Percentiles rank a stretch among this genome's conserved stretches.
These are phyloP conservation scores for Peromyscus maniculatus DNA, from an alignment of 2,113 vertebrate species.

Conservation along the genomic window DNA sequence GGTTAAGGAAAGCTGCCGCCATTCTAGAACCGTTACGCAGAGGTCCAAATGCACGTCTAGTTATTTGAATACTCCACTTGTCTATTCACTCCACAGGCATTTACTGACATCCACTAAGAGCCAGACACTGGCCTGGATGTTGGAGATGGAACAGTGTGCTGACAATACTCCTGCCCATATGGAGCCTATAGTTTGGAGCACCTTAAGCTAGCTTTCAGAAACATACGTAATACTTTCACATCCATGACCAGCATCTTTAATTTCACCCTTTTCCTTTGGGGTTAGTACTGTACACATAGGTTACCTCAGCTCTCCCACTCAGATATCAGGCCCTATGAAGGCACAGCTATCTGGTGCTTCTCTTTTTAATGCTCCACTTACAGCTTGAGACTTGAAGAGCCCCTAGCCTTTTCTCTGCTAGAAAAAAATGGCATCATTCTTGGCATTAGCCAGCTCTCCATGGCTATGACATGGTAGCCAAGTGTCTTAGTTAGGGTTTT, in stretches of 20 bases:
- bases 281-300: background rate
- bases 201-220: background rate
- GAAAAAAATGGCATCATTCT: background rate
- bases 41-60: background rate
- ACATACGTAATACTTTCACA: background rate
- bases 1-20: background rate
- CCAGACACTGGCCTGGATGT: background rate
- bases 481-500: background rate
- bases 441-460: background rate
- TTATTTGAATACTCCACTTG: background rate
- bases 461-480: background rate
- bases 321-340: background rate
- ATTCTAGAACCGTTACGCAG: background rate
- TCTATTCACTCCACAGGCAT: background rate
- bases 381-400: background rate
- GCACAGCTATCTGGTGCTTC: background rate
- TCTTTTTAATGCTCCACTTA: background rate
- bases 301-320: background rate
- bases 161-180: background rate
- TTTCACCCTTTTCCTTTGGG: slow-evolving; percentile 6
- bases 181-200: background rate
- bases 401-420: background rate
- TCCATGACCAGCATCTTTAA: background rate
- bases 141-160: background rate
- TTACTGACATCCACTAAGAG: background rate